Evolutionary conservation across 2,888 invertebrate species (phyloP), one percentile per base, ranked within the genome.

Genomic region (Dicranocentrus wangi): DNA sequence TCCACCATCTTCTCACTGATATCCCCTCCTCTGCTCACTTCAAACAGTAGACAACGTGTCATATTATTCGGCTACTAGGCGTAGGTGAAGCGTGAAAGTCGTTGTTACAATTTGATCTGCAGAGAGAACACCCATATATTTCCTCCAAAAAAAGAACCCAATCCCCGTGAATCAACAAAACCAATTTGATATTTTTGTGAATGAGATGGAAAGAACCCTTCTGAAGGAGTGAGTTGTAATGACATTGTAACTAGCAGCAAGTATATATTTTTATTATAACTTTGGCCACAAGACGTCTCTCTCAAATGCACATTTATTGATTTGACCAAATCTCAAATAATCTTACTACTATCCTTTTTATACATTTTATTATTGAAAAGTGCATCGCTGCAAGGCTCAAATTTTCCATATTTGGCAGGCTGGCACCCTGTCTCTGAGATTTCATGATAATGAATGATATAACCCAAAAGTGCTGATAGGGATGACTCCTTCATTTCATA

Each of bases 61-160:
- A 39, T 23, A 8, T 73, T 51, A 28, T 63, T 58, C 58, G 13
- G 72, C 73, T 73, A 73, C 73, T 73, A 73, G 73, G 73, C 73
- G 73, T 73, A 55, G 65, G 65, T 73, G 65, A 53, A 32, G 17
- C 65, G 61, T 60, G 32, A 60, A 60, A 60, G 60, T 60, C 32
- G 23, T 5, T 10, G 3, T 51, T 10, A 17, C n/a, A 3, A 32
- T 28, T 17, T 32, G 60, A 60, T 60, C 27, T 58, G 58, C 10
- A 23, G 19, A 15, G 60, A 32, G 32, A 60, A 60, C 60, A 60
- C 60, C 60, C 60, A n/a, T n/a, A n/a, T n/a, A 60, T 28, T 32
- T 60, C 19, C n/a, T 32, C 60, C 47, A 13, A 5, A 47, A 47
- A 47, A 8, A 39, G 7, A 7, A 8, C 13, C 13, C 39, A 13